These are phyloP conservation scores for Pammene fasciana DNA, from an alignment of 2,888 invertebrate species.

Conservation along the genomic window DNA sequence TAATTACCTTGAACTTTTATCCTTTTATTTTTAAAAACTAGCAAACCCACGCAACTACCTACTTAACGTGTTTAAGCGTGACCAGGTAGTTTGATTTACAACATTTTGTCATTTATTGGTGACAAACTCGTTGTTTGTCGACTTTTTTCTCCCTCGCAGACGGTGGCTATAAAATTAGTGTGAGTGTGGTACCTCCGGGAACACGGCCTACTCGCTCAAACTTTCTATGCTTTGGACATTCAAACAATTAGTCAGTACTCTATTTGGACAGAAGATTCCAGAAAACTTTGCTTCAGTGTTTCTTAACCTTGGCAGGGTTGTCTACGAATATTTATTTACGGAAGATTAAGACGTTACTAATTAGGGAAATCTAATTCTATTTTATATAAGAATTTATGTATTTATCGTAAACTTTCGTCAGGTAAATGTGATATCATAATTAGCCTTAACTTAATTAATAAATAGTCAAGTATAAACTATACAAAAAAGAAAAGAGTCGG, in stretches of 20 bases:
- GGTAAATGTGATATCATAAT: too few relatives aligned
- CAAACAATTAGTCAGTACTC: slow-evolving; percentile 29
- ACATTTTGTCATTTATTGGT: slow-evolving; percentile 43
- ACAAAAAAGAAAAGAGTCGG: too few relatives aligned
- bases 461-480: too few relatives aligned
- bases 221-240: slow-evolving; percentile 59
- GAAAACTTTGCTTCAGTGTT: not conserved
- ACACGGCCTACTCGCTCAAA: slow-evolving; percentile 56
- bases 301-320: slow-evolving; percentile 12
- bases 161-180: slow-evolving; percentile 76
- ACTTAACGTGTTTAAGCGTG: slow-evolving; percentile 33
- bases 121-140: slow-evolving; percentile 38
- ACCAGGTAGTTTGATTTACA: slow-evolving; percentile 42
- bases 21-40: not conserved
- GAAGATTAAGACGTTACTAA: too few relatives aligned
- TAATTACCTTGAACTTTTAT: too few relatives aligned
- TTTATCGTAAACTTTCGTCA: too few relatives aligned
- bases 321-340: not conserved
- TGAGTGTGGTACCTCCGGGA: slow-evolving; percentile 67
- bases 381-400: too few relatives aligned
- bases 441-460: too few relatives aligned
- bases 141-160: slow-evolving; percentile 48
- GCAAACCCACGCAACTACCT: slow-evolving; percentile 24
- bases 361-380: too few relatives aligned
- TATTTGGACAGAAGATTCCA: slow-evolving; percentile 22